Evolutionary conservation across 2,113 vertebrate species (phyloP), one percentile per base, ranked within the genome.

Genomic region (Brachyhypopomus gauderio): DNA sequence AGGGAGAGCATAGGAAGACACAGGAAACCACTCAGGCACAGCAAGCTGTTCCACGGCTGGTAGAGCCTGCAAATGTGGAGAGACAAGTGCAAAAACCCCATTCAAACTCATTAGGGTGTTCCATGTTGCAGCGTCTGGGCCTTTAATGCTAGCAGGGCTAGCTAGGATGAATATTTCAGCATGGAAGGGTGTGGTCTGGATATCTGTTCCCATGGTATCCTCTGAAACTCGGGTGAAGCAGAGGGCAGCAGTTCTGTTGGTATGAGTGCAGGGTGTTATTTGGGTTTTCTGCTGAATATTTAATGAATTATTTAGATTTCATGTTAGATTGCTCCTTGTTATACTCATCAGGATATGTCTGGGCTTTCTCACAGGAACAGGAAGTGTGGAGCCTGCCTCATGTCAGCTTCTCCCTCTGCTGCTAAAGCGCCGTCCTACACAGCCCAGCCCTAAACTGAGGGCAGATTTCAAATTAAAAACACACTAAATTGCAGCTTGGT

Each of bases 111-210:
- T 81, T 84, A 81, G 36, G 80, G 48, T 60, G 80, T 70, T 56
- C 58, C 41, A 30, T 81, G 74, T 81, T 69, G 72, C 9, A 23
- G 75, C 45, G 19, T 52, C 64, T 48, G 34, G 63, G 66, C 83
- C 70, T 62, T 73, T 73, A 78, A 34, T 17, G 75, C 23, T 38
- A 60, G 41, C 45, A 45, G 16, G 41, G 75, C 11, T 12, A 23
- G 72, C 60, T 14, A 58, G 73, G 67, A 85, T 85, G 77, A 85
- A 85, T 85, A 64, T 79, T 85, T 82, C 76, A 85, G 19, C 3
- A 22, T 36, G n/a, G 6, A n/a, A 75, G 45, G 23, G 52, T 38
- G 72, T 81, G 72, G 52, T 12, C 38, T 36, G 45, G 55, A 67
- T 48, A 73, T 71, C 45, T 7, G 17, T 75, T 78, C 73, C 30